Evolutionary conservation across 2,113 vertebrate species (phyloP), one percentile per base, ranked within the genome.

Genomic region (Guaruba guarouba): DNA sequence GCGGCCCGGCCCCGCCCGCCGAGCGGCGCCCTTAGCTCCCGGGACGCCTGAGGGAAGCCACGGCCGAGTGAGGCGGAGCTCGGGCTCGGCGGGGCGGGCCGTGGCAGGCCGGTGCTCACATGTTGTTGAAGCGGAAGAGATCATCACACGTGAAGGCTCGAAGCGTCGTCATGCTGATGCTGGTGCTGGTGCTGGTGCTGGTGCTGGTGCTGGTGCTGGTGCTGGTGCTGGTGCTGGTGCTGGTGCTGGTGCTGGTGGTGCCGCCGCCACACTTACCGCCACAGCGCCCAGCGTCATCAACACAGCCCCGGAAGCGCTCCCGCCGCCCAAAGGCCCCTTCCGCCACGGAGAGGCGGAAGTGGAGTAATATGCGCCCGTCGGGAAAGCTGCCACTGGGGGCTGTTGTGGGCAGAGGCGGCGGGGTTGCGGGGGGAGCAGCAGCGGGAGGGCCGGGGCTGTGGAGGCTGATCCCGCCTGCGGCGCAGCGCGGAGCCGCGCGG

Each of bases 111-210:
- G 17, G 25, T 46, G 97, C 99, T 99, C 96, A 99, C 99, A 99
- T 99, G 67, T 99, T 99, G 96, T 99, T 99, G 97, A 99, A 99
- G 97, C 99, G 99, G 90, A 99, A 99, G 17, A 99, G 95, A 52
- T 99, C 99, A 48, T 99, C 99, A 91, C 99, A 99, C 11, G 98
- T 99, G 88, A 99, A 99, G 2, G 99, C 98, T 55, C 99, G 97
- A 10, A 99, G 97, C 31, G 99, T 98, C 61, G 99, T 99, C 99
- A 99, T 99, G 23, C 4, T 46, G 61, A 2, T 19, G 28, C 7
- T 1, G 24, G 16, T 2, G 54, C 3, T 1, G 28, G 8, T 1
- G 39, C n/a, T 3, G 10, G 1, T 3, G 19, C 24, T 0, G 27
- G 20, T 22, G 52, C 17, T 4, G 43, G 7, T 43, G 43, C 43